phyloP scores from a whole-genome alignment of 2,113 vertebrate species.

The Lonchura striata region DNA sequence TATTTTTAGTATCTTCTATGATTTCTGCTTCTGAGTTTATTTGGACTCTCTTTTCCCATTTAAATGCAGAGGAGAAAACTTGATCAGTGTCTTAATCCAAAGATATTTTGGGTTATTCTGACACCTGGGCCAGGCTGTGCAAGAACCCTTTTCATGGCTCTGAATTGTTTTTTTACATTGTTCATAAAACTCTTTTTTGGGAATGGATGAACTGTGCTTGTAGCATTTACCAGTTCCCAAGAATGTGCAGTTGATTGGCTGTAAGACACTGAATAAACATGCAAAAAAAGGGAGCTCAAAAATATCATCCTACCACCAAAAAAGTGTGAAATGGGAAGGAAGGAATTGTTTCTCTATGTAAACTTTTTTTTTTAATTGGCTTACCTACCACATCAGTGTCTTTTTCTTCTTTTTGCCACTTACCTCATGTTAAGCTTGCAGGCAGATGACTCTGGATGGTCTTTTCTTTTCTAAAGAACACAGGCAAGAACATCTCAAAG shows the following conservation, averaged over 20 bases:
- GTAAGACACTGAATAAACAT: not conserved
- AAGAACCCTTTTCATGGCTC: not conserved
- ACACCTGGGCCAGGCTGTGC: not conserved
- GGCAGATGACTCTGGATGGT: not conserved
- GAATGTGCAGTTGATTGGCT: not conserved
- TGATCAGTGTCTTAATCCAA: not conserved
- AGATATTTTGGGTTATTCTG: not conserved
- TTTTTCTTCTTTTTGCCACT: not conserved
- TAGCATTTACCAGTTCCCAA: not conserved
- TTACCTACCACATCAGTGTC: not conserved
- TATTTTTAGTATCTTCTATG: constrained; percentile 35
- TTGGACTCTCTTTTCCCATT: not conserved
- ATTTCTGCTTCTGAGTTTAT: not conserved
- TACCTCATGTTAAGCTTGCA: not conserved
- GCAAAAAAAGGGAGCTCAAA: not conserved
- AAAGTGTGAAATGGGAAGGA: not conserved
- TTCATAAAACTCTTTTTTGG: not conserved
- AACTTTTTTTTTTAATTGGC: not conserved
- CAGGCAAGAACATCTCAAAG: not conserved
- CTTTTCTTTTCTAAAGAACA: not conserved
- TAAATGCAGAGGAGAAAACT: not conserved
- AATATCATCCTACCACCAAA: not conserved
- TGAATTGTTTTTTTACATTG: not conserved
- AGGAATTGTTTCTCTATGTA: not conserved
- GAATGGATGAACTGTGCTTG: not conserved